Base-by-base conservation (phyloP, 2,888 invertebrate species). In the Ommatoiulus sabulosus region DNA sequence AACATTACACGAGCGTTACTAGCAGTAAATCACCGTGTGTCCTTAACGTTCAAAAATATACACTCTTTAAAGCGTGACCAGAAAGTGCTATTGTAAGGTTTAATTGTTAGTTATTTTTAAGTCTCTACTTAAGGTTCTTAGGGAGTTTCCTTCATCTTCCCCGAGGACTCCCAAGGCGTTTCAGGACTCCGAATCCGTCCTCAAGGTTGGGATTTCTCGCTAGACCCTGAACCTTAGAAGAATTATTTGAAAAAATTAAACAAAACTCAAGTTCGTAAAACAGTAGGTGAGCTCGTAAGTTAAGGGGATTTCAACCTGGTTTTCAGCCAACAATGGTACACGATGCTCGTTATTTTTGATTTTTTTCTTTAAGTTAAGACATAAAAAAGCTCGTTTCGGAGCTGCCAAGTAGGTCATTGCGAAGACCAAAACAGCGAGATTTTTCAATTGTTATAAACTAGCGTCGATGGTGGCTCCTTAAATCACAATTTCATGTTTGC, bases 391-490 rank as follows among this genome's bases (percentile, higher is more conserved):
- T 24, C 72, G 72, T 72, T 63, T 24, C 72, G 10, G 72, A 72
- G 72, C 72, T 72, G 72, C 72, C 72, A 72, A 72, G 72, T 72
- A 72, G 72, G 72, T 72, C 72, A 72, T 72, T 72, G 72, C 72
- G 72, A 72, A 72, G 72, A 72, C 72, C 24, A 24, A 72, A 72
- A 72, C 72, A 24, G 63, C 63, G 63, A 63, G 20, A 63, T 63
- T 63, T 35, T 72, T 72, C 72, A 72, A 72, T 72, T 72, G 72
- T 72, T 72, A 10, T 72, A 72, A 72, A 72, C 24, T 24, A 8
- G 72, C 72, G 3, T 10, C 72, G 72, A 72, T 72, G 72, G 72
- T 72, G 72, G 72, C 72, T 24, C 72, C 72, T 10, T 72, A 72
- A 72, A 72, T 72, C 72, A 72, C 72, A 24, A n/a, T 72, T 72